phyloP scores from a whole-genome alignment of 2,888 invertebrate genomes.

The Lissocephala sabroskyi region DNA sequence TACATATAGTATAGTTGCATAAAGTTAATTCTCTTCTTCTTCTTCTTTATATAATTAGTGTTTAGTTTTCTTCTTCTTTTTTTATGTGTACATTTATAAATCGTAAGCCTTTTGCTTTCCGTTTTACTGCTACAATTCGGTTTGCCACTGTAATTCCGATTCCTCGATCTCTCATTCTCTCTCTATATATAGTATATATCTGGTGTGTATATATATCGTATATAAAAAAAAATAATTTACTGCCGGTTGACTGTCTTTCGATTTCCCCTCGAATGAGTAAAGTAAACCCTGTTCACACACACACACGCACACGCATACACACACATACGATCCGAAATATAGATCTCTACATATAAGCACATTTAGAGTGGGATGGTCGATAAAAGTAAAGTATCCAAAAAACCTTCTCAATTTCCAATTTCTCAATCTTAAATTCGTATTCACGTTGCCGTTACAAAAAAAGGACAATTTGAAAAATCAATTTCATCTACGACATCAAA shows the following conservation, averaged over 20 bases:
- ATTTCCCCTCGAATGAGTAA: constrained; percentile 12
- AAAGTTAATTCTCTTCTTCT: constrained; percentile 17
- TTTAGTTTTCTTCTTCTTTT: constrained; percentile 20
- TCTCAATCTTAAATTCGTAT: no score
- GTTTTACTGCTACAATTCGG: constrained; percentile 14
- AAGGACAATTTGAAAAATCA: no score
- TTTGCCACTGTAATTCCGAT: constrained; percentile 9
- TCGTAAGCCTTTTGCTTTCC: constrained; percentile 2
- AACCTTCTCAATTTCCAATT: no score
- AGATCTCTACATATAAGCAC: constrained; percentile 14
- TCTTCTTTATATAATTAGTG: no score
- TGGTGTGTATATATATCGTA: constrained; percentile 18
- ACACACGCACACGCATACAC: constrained; percentile 32
- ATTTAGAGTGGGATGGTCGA: constrained; percentile 31
- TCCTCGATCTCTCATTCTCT: constrained; percentile 4
- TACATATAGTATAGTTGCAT: constrained; percentile 36
- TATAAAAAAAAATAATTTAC: constrained; percentile 10
- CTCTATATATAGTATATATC: constrained; percentile 1
- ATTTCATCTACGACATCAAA: constrained; percentile 45
- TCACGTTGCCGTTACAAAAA: not conserved
- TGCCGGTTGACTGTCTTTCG: not conserved
- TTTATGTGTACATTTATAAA: constrained; percentile 14
- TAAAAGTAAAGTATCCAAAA: constrained; percentile 5
- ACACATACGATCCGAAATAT: constrained; percentile 19
- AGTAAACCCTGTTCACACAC: constrained; percentile 25